A percentile compares a stretch with the other conserved stretches of the same genome.
phyloP scores from a whole-genome alignment of 2,888 invertebrate genomes.

The Autographa pulchrina region DNA sequence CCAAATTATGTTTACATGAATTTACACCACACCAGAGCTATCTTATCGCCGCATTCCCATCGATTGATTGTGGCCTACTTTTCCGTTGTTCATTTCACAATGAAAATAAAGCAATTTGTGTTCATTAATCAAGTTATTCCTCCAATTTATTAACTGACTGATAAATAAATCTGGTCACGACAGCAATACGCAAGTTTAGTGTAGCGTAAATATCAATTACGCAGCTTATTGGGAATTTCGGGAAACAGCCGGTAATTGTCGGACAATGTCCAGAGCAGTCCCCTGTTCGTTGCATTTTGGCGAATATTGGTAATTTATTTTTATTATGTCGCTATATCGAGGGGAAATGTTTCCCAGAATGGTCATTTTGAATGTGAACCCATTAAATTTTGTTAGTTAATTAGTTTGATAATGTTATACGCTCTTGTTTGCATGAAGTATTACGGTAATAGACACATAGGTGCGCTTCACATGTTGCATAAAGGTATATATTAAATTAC shows the following conservation, averaged over 20 bases:
- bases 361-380: slow-evolving; percentile 66
- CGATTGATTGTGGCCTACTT: slow-evolving; percentile 12
- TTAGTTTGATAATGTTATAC: slow-evolving; percentile 61
- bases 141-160: slow-evolving; percentile 69
- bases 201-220: slow-evolving; percentile 87
- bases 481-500: not conserved
- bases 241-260: slow-evolving; percentile 78
- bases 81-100: slow-evolving; percentile 19
- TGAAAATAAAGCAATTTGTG: slow-evolving; percentile 35
- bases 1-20: slow-evolving; percentile 4
- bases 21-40: not conserved
- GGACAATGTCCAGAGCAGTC: slow-evolving; percentile 57
- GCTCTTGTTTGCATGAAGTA: slow-evolving; percentile 41
- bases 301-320: slow-evolving; percentile 85
- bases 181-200: slow-evolving; percentile 74
- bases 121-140: slow-evolving; percentile 48
- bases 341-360: slow-evolving; percentile 70
- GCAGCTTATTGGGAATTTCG: slow-evolving; percentile 77
- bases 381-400: slow-evolving; percentile 74
- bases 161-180: slow-evolving; percentile 71
- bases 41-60: slow-evolving; percentile 13
- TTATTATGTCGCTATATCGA: slow-evolving; percentile 77
- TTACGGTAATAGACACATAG: slow-evolving; percentile 25
- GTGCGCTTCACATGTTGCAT: not conserved
- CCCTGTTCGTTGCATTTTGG: slow-evolving; percentile 71